Evolutionary conservation across 2,888 invertebrate genomes (phyloP).

Genomic region (Invenusta paracnida): DNA sequence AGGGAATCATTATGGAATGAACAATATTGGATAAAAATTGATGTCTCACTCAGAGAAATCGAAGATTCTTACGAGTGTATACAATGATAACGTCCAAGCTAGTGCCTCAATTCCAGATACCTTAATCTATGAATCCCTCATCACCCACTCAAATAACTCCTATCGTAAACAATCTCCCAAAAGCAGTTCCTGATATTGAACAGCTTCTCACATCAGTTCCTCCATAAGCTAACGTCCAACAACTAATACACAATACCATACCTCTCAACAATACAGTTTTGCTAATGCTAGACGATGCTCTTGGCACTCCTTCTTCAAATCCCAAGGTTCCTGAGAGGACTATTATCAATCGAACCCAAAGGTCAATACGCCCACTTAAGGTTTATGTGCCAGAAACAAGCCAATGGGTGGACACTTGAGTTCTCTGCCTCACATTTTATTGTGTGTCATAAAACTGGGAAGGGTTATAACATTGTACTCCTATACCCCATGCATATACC

Average conservation of each 20-base stretch:
- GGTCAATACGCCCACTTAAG: not conserved
- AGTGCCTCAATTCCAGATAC: not conserved
- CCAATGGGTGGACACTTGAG: not conserved
- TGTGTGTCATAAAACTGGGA: not conserved
- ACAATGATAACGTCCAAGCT: not conserved
- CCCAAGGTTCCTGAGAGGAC: not conserved
- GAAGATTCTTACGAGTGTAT: not conserved
- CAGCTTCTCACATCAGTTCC: not conserved
- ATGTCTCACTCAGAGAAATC: not conserved
- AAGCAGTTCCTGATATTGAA: not conserved
- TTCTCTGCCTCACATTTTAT: not conserved
- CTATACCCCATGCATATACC: no score
- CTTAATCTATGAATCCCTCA: not conserved
- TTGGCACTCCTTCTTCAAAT: not conserved
- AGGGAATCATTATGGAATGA: not conserved
- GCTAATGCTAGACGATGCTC: not conserved
- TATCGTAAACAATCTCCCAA: not conserved
- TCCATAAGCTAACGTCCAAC: not conserved
- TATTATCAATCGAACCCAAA: not conserved
- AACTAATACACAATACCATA: not conserved
- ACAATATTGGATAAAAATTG: not conserved
- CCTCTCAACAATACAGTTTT: not conserved
- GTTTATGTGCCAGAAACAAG: not conserved
- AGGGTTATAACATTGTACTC: not conserved
- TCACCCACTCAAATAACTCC: not conserved